Base-by-base conservation (phyloP, 1,140 invertebrate species). In the Notospermus geniculatus region DNA sequence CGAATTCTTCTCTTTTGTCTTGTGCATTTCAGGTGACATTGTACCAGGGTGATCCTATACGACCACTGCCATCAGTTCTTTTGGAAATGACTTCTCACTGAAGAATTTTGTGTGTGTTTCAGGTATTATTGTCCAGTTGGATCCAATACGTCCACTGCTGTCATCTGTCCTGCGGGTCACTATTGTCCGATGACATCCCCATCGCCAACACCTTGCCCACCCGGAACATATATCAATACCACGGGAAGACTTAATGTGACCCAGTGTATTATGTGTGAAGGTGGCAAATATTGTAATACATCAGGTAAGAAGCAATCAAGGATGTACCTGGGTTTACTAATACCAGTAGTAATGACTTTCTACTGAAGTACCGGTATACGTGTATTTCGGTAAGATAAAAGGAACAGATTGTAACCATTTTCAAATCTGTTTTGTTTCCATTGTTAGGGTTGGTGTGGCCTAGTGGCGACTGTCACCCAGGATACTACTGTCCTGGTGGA, bases 401-500 rank as follows among this genome's bases (percentile, higher is more conserved):
- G n/a, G n/a, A n/a, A n/a, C n/a, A n/a, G n/a, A n/a, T n/a, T n/a
- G n/a, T n/a, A n/a, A n/a, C n/a, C n/a, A n/a, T n/a, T n/a, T n/a
- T n/a, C n/a, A n/a, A n/a, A n/a, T n/a, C n/a, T n/a, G n/a, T n/a
- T n/a, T 36, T 36, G 5, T 36, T 36, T 36, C 32, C 15, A 15
- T 36, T 15, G 32, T 36, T 36, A 36, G 32, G 32, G 4, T 36
- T 36, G 32, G 15, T 36, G 11, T 41, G 64, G n/a, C 66, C 71
- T 43, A 67, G 66, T 52, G 75, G 57, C 56, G 64, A 69, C 28
- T 78, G 76, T 68, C 70, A 73, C 54, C 36, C 71, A 56, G 76
- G 76, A 0, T 78, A 72, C 66, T 78, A 77, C 63, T 78, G 76
- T 57, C 74, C 75, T 30, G 75, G 73, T 28, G 71, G 71, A n/a